A percentile compares a stretch with the other conserved stretches of the same genome.
Conservation (phyloP, 2,113 vertebrate species). For the Ascaphus truei region DNA sequence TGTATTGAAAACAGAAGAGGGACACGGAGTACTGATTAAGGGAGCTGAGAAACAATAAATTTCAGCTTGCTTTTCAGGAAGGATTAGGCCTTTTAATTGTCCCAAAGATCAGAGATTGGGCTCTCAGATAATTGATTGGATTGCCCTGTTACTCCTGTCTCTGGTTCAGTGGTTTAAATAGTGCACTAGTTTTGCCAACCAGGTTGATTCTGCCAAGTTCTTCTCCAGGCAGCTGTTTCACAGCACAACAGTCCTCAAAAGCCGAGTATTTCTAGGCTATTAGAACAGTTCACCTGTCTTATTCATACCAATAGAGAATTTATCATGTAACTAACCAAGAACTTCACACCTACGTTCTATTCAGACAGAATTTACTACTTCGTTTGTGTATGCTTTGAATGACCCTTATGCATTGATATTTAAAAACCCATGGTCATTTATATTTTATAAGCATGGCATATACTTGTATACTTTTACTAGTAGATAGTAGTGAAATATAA, state of each 20-base stretch:
- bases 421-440: too few relatives aligned
- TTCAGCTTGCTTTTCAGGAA: conserved; percentile 56
- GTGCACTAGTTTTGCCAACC: background rate
- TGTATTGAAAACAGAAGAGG: conserved; percentile 53
- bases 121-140: conserved; percentile 51
- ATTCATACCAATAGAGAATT: background rate
- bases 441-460: too few relatives aligned
- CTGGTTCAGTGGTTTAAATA: conserved; percentile 5
- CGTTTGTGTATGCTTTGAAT: too few relatives aligned
- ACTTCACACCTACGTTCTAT: background rate
- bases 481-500: too few relatives aligned
- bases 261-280: too few relatives aligned
- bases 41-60: conserved; percentile 40
- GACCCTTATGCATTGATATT: too few relatives aligned
- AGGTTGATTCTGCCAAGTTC: background rate
- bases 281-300: background rate
- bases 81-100: conserved; percentile 57
- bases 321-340: background rate
- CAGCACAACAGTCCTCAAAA: too few relatives aligned
- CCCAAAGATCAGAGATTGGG: conserved; percentile 41
- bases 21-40: conserved; percentile 42
- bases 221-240: background rate
- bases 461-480: too few relatives aligned
- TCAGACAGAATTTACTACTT: too few relatives aligned
- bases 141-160: conserved; percentile 11